Evolutionary conservation across 2,888 invertebrate species (phyloP).

Genomic region (Neoscelio sp.): DNA sequence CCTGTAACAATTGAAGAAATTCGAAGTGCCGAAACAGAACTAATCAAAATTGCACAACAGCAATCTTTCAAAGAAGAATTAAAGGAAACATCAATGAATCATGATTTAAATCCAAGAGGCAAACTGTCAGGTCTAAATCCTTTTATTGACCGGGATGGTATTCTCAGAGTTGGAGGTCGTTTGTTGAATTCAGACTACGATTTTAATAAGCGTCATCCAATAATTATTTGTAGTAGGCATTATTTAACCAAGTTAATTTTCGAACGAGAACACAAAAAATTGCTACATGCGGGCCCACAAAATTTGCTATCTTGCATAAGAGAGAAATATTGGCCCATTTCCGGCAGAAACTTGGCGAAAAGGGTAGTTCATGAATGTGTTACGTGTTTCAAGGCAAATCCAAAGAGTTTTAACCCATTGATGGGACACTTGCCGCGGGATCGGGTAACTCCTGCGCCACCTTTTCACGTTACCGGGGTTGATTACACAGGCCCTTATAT

Average conservation of each 20-base stretch:
- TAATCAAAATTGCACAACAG: neutral
- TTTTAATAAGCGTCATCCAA: slow-evolving; percentile 53
- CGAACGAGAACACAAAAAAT: slow-evolving; percentile 7
- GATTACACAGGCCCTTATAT: slow-evolving; percentile 38
- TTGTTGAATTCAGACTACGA: slow-evolving; percentile 33
- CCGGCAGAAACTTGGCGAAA: slow-evolving; percentile 24
- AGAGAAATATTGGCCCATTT: slow-evolving; percentile 35
- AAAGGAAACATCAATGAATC: neutral
- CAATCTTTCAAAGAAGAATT: neutral
- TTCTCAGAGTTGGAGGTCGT: slow-evolving; percentile 64
- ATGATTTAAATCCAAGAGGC: neutral
- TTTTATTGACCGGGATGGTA: slow-evolving; percentile 45
- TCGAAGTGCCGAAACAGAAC: neutral
- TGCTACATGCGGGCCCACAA: slow-evolving; percentile 42
- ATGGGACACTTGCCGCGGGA: slow-evolving; percentile 37
- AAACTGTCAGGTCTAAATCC: slow-evolving; percentile 23
- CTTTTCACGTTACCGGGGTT: slow-evolving; percentile 30
- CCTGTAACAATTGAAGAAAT: neutral
- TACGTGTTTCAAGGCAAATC: slow-evolving; percentile 24
- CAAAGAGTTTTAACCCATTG: neutral
- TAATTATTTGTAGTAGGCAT: slow-evolving; percentile 36
- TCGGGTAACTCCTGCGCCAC: slow-evolving; percentile 30
- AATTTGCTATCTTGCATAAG: slow-evolving; percentile 5
- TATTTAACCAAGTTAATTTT: slow-evolving; percentile 22
- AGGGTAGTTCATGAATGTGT: slow-evolving; percentile 29